phyloP scores from a whole-genome alignment of 2,113 vertebrate genomes.

The Proteles cristata region DNA sequence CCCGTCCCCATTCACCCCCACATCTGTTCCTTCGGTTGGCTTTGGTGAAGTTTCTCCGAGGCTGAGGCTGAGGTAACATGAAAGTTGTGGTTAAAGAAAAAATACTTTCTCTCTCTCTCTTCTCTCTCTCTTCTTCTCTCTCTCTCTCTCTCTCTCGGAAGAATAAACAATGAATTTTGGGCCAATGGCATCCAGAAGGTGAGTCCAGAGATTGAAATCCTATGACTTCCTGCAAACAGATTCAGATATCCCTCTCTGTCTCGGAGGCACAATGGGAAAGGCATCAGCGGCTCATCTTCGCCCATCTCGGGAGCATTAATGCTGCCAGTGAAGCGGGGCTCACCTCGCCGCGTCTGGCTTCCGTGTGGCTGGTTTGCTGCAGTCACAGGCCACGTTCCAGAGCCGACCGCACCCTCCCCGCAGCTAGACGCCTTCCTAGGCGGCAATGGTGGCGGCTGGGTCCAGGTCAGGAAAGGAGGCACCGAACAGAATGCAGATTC shows the following conservation, averaged over 20 bases:
- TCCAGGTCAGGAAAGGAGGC: neutral
- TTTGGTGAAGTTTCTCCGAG: neutral
- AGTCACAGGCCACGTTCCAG: fast-evolving
- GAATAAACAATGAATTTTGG: neutral
- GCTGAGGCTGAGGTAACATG: neutral
- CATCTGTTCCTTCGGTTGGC: neutral
- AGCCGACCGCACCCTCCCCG: neutral
- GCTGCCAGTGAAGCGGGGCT: too few species aligned
- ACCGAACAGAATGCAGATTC: neutral
- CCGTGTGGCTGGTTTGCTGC: neutral
- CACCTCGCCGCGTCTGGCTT: fast-evolving
- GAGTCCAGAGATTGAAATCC: neutral
- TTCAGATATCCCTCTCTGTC: neutral
- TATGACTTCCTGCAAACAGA: neutral
- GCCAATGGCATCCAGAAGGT: neutral
- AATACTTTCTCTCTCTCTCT: neutral
- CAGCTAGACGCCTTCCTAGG: neutral
- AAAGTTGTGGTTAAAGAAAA: neutral
- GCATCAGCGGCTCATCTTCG: neutral
- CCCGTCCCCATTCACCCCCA: neutral
- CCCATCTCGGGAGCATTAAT: neutral
- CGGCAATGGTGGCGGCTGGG: neutral
- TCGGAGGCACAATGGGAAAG: neutral
- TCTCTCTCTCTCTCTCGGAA: neutral
- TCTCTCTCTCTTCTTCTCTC: neutral